Evolutionary conservation across 2,113 vertebrate genomes (phyloP).

Genomic region (Ciconia stormi): DNA sequence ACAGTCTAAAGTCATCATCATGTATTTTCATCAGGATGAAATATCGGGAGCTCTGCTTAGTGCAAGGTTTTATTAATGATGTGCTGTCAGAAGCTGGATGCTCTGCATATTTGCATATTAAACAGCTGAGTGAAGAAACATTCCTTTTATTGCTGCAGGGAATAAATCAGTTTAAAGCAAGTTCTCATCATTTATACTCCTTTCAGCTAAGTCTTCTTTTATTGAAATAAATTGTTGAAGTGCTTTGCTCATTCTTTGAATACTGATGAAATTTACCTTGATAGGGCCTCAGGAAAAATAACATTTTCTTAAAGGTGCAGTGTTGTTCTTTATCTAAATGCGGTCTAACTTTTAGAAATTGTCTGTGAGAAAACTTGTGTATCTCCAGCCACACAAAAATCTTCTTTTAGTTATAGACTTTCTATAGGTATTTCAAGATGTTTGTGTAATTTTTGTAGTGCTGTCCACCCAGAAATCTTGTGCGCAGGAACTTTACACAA

Average conservation of each 20-base stretch:
- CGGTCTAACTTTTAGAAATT: constrained; percentile 44
- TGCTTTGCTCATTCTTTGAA: constrained; percentile 90
- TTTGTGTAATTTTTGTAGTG: background rate
- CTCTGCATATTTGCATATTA: constrained; percentile 99
- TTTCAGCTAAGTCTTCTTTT: constrained; percentile 93
- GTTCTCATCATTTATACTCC: constrained; percentile 92
- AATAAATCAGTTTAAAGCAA: constrained; percentile 99
- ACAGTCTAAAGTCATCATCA: constrained; percentile 97
- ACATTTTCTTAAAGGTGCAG: constrained; percentile 82
- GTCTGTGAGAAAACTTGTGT: constrained; percentile 29
- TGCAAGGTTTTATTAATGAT: constrained; percentile 97
- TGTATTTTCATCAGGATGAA: constrained; percentile 99
- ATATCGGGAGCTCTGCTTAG: constrained; percentile 92
- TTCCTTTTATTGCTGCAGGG: constrained; percentile 95
- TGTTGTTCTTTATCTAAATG: constrained; percentile 57
- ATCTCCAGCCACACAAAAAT: background rate
- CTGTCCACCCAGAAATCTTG: background rate
- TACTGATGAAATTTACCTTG: constrained; percentile 89
- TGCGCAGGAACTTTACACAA: background rate
- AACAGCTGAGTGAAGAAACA: constrained; percentile 93
- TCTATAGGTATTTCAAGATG: background rate
- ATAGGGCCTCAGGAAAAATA: constrained; percentile 81
- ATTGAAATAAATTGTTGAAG: constrained; percentile 94
- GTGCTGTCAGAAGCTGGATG: constrained; percentile 96
- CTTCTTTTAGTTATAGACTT: background rate